Evolutionary conservation across 1,140 invertebrate genomes (phyloP).

Genomic region (Gryllus bimaculatus): DNA sequence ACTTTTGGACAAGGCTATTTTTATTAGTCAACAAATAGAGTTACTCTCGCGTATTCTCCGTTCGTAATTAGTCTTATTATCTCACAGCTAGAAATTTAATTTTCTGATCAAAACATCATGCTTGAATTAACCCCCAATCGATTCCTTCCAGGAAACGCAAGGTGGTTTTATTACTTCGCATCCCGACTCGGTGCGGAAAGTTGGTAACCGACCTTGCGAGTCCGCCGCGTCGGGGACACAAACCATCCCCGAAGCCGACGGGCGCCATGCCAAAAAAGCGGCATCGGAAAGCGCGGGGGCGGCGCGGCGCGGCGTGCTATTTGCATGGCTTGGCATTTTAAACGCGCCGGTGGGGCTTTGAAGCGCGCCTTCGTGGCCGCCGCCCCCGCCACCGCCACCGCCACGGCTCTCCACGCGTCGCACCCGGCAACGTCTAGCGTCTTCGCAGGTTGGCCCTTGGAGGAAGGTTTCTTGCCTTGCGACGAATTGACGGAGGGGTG

Average conservation of each 20-base stretch:
- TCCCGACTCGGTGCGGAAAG: not conserved
- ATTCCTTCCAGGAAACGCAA: not conserved
- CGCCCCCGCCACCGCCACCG: too few species aligned
- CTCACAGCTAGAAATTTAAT: not conserved
- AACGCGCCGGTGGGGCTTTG: not conserved
- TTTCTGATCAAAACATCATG: not conserved
- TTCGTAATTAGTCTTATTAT: not conserved
- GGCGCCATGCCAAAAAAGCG: not conserved
- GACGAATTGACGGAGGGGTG: too few species aligned
- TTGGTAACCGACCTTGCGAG: not conserved
- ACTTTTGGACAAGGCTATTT: too few species aligned
- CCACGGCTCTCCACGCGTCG: too few species aligned
- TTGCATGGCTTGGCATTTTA: not conserved
- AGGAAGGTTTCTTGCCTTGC: too few species aligned
- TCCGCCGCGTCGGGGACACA: not conserved
- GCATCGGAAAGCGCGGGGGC: too few species aligned
- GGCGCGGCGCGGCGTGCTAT: not conserved
- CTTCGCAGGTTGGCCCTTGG: too few species aligned
- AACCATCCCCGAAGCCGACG: not conserved
- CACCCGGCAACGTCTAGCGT: too few species aligned
- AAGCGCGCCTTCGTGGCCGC: not conserved
- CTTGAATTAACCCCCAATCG: not conserved
- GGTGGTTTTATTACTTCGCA: too few species aligned
- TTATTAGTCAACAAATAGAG: too few species aligned
- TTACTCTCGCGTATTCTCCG: not conserved